phyloP scores from a whole-genome alignment of 2,113 vertebrate species.

The Oncorhynchus clarkii region DNA sequence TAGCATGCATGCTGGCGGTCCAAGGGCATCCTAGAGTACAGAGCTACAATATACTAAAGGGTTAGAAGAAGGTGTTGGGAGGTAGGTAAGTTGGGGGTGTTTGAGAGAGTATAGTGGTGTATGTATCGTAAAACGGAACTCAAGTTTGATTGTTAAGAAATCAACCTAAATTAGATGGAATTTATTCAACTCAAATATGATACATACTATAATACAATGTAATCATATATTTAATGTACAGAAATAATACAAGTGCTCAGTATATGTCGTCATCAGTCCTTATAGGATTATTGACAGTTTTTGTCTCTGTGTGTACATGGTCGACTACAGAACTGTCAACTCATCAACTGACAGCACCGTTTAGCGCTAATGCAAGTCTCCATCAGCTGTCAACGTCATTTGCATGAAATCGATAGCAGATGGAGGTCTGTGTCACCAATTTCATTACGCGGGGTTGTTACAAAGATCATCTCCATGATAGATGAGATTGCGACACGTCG shows the following conservation, averaged over 20 bases:
- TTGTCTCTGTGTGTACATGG: conserved; percentile 68
- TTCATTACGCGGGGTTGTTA: conserved; percentile 88
- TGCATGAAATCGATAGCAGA: conserved; percentile 95
- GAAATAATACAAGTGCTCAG: conserved; percentile 61
- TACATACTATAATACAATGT: conserved; percentile 23
- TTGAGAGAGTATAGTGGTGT: conserved; percentile 1
- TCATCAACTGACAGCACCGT: conserved; percentile 77
- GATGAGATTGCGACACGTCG: conserved; percentile 74
- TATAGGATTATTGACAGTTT: conserved; percentile 71
- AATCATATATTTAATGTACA: conserved; percentile 53
- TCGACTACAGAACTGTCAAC: conserved; percentile 76
- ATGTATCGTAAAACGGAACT: too few relatives aligned
- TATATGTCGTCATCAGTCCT: conserved; percentile 71
- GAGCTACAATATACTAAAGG: conserved; percentile 16
- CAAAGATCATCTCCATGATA: conserved; percentile 86
- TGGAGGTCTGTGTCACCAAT: conserved; percentile 85
- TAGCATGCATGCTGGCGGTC: conserved; percentile 41
- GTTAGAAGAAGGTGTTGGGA: conserved; percentile 18
- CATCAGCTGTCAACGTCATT: conserved; percentile 90
- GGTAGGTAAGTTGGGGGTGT: conserved; percentile 19
- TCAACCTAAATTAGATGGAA: too few relatives aligned
- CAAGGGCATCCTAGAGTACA: conserved; percentile 37
- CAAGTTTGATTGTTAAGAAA: too few relatives aligned
- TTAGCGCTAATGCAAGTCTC: conserved; percentile 78
- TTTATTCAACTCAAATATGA: too few relatives aligned